Conservation (phyloP, 1,140 invertebrate species). For the Zaprionus tsacasi region DNA sequence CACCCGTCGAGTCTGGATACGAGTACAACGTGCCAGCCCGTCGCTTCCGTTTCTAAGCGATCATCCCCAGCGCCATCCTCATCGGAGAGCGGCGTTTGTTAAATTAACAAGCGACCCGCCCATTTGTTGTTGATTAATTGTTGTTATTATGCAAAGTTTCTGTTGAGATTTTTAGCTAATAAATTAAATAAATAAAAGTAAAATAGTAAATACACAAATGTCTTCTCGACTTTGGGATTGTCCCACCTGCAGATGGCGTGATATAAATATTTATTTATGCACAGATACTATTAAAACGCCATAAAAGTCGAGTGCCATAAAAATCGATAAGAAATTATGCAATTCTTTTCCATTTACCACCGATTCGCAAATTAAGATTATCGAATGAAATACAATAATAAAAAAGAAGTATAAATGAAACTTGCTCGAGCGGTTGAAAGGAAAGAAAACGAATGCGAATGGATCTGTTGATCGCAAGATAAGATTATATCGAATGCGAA, state of each 20-base stretch:
- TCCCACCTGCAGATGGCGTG: constrained; percentile 12
- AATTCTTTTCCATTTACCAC: constrained; percentile 12
- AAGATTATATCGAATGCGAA: neutral
- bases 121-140: constrained; percentile 73
- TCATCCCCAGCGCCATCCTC: constrained; percentile 28
- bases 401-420: constrained; percentile 31
- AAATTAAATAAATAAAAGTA: constrained; percentile 62
- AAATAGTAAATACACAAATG: constrained; percentile 50
- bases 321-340: constrained; percentile 28
- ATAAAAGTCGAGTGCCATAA: constrained; percentile 32
- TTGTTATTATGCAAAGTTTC: constrained; percentile 80
- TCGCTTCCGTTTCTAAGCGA: constrained; percentile 76
- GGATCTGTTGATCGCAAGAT: neutral
- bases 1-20: constrained; percentile 54
- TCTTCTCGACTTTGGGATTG: constrained; percentile 31
- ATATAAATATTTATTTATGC: neutral
- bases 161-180: constrained; percentile 77
- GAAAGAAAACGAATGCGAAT: constrained; percentile 18
- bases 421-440: constrained; percentile 8
- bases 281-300: constrained; percentile 4
- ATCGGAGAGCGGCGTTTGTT: constrained; percentile 51
- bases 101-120: constrained; percentile 65
- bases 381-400: constrained; percentile 14
- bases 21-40: constrained; percentile 76
- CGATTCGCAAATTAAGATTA: constrained; percentile 8